These are phyloP conservation scores for Venustaconcha ellipsiformis DNA, from an alignment of 1,140 invertebrate species.

Conservation along the genomic window DNA sequence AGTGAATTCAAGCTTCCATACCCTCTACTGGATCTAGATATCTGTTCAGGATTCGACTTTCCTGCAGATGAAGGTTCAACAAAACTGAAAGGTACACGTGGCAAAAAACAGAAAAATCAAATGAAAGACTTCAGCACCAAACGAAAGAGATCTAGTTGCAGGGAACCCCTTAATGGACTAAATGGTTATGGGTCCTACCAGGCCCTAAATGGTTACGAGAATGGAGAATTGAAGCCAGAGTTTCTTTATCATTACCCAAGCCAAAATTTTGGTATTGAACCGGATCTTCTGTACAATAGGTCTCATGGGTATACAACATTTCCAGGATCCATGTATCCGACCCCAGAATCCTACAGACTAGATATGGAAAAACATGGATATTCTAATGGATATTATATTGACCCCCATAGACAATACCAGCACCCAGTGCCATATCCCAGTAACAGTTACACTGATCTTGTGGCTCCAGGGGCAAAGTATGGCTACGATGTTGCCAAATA, in stretches of 20 bases:
- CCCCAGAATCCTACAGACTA: slow-evolving; percentile 56
- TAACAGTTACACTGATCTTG: slow-evolving; percentile 62
- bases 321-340: slow-evolving; percentile 48
- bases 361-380: slow-evolving; percentile 63
- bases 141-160: slow-evolving; percentile 79
- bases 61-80: slow-evolving; percentile 55
- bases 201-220: slow-evolving; percentile 61
- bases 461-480: slow-evolving; percentile 59
- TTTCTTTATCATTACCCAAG: slow-evolving; percentile 60
- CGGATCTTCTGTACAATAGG: slow-evolving; percentile 56
- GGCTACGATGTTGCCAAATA: slow-evolving; percentile 60
- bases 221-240: slow-evolving; percentile 60
- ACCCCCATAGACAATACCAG: slow-evolving; percentile 62
- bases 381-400: slow-evolving; percentile 63
- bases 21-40: slow-evolving; percentile 76
- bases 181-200: slow-evolving; percentile 56
- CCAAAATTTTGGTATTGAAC: slow-evolving; percentile 58
- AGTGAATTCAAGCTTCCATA: slow-evolving; percentile 99
- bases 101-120: slow-evolving; percentile 92
- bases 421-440: slow-evolving; percentile 54
- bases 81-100: slow-evolving; percentile 57
- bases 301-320: slow-evolving; percentile 58
- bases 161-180: slow-evolving; percentile 67
- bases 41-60: slow-evolving; percentile 62
- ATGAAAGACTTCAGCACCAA: slow-evolving; percentile 92